Conservation (phyloP, 2,113 vertebrate species). For the Mesoclemmys tuberculata region DNA sequence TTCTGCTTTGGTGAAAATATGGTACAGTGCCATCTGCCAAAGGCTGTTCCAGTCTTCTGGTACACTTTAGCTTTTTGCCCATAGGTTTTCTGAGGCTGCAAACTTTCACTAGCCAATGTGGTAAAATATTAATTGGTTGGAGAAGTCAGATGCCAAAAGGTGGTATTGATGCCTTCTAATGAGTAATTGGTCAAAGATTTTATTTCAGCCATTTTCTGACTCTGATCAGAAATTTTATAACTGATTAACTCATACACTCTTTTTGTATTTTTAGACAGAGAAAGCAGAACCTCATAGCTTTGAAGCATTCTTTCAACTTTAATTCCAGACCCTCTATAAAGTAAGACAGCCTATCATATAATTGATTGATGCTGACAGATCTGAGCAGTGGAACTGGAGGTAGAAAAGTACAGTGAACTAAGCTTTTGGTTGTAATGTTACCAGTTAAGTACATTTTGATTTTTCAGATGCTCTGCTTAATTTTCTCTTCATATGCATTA, state of each 20-base stretch:
- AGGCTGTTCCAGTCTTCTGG: background rate
- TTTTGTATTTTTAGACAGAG: background rate
- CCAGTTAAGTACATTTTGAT: fast-evolving
- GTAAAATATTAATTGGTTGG: fast-evolving
- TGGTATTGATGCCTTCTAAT: background rate
- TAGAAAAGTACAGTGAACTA: background rate
- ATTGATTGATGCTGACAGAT: background rate
- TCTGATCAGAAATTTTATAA: background rate
- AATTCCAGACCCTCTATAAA: background rate
- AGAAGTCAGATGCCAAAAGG: background rate
- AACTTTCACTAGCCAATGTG: background rate
- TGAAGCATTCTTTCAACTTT: too few relatives aligned
- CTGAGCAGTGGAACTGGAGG: background rate
- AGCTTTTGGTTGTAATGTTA: background rate
- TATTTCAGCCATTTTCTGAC: background rate
- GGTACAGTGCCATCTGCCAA: conserved; percentile 17
- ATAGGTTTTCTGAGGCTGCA: fast-evolving
- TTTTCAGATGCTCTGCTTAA: background rate
- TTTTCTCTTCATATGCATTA: fast-evolving
- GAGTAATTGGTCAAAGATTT: background rate
- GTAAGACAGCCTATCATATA: fast-evolving
- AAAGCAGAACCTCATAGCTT: background rate
- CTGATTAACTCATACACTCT: background rate
- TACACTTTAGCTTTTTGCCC: background rate
- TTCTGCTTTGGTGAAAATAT: background rate